phyloP scores from a whole-genome alignment of 2,888 invertebrate species.

The Tachina lurida region DNA sequence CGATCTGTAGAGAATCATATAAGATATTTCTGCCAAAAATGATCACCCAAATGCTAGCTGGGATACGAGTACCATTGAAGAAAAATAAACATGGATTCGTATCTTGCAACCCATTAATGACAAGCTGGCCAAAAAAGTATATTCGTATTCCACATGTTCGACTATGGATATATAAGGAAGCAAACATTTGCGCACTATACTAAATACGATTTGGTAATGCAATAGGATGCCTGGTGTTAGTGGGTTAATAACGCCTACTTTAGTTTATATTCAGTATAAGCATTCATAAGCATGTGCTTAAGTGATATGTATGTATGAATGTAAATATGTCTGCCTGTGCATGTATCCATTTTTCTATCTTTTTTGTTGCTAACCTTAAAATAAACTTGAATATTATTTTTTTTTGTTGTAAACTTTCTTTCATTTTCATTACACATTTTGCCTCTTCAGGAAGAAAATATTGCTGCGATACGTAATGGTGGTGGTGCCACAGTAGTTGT shows the following conservation, averaged over 20 bases:
- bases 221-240: neutral
- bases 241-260: conserved; percentile 12
- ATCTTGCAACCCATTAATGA: too few species aligned
- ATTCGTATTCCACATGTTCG: neutral
- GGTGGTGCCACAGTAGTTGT: conserved; percentile 31
- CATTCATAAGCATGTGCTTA: neutral
- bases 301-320: neutral
- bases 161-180: neutral
- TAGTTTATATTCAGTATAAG: neutral
- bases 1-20: too few species aligned
- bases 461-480: neutral
- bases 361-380: conserved; percentile 58
- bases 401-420: neutral
- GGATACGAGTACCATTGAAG: too few species aligned
- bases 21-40: too few species aligned
- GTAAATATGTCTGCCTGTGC: too few species aligned
- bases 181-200: too few species aligned
- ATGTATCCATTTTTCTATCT: conserved; percentile 4
- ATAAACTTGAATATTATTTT: conserved; percentile 59
- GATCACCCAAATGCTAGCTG: too few species aligned
- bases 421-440: conserved; percentile 7
- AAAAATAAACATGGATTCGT: too few species aligned
- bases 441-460: conserved; percentile 8
- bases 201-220: neutral
- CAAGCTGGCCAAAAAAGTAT: too few species aligned